Conservation (phyloP, 2,113 vertebrate genomes). For the Sander lucioperca region DNA sequence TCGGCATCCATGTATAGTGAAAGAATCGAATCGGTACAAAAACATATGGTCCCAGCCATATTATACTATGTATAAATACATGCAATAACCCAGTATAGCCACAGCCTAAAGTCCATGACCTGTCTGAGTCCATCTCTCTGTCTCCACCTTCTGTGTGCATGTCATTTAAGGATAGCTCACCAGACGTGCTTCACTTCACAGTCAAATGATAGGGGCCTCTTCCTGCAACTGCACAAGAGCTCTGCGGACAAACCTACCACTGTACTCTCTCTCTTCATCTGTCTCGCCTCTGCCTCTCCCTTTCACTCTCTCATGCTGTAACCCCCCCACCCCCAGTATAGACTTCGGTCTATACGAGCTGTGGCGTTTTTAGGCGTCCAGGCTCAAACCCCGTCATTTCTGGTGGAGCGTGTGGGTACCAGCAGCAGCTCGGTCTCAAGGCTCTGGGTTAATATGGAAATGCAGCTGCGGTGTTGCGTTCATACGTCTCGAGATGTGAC, state of each 20-base stretch:
- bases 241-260: slow-evolving; percentile 57
- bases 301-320: slow-evolving; percentile 16
- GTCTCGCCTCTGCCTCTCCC: slow-evolving; percentile 27
- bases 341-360: slow-evolving; percentile 9
- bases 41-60: no score
- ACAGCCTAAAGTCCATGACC: slow-evolving; percentile 24
- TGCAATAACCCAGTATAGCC: not conserved
- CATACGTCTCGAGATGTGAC: slow-evolving; percentile 18
- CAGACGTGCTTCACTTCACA: slow-evolving; percentile 64
- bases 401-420: slow-evolving; percentile 29
- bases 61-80: not conserved
- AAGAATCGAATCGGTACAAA: no score
- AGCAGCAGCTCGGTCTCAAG: slow-evolving; percentile 2
- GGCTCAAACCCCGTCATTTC: slow-evolving; percentile 45
- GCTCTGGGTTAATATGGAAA: slow-evolving; percentile 43
- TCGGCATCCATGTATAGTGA: no score
- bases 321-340: not conserved
- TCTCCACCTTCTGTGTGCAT: slow-evolving; percentile 38
- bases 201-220: slow-evolving; percentile 72
- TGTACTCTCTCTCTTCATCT: slow-evolving; percentile 48
- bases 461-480: slow-evolving; percentile 45
- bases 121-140: not conserved
- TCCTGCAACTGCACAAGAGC: slow-evolving; percentile 41
- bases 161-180: slow-evolving; percentile 69
- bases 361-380: not conserved